A percentile compares a stretch with the other conserved stretches of the same genome.
phyloP scores from a whole-genome alignment of 2,888 invertebrate species.

The Noctua janthina region DNA sequence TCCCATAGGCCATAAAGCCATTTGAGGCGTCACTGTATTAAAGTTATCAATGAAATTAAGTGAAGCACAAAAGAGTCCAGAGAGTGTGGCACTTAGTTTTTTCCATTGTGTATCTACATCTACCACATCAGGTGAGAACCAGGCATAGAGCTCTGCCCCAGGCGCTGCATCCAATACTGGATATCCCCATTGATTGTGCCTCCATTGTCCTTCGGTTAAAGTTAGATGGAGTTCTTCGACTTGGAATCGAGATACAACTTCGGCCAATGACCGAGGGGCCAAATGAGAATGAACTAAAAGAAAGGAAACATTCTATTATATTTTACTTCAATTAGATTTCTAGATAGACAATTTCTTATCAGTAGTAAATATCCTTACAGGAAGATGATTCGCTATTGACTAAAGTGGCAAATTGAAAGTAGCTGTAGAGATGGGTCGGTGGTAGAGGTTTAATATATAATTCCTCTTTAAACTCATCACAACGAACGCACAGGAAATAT shows the following conservation, averaged over 20 bases:
- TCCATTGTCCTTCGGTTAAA: constrained; percentile 98
- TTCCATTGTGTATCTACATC: constrained; percentile 96
- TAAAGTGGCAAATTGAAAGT: constrained; percentile 97
- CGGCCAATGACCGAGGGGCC: constrained; percentile 96
- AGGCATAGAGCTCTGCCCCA: constrained; percentile 98
- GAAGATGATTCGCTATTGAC: constrained; percentile 91
- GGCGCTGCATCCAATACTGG: constrained; percentile 97
- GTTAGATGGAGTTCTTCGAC: constrained; percentile 97
- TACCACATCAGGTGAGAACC: constrained; percentile 93
- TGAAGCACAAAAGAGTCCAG: constrained; percentile 98
- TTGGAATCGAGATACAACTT: constrained; percentile 95
- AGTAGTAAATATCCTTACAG: constrained; percentile 87
- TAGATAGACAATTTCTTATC: constrained; percentile 3
- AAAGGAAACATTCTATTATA: constrained; percentile 6
- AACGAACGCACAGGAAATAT: constrained; percentile 65
- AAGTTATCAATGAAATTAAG: constrained; percentile 97
- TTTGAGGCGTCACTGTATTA: constrained; percentile 95
- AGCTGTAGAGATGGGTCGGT: constrained; percentile 95
- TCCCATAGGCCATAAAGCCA: constrained; percentile 95
- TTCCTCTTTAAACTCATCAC: constrained; percentile 96
- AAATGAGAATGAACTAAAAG: constrained; percentile 94
- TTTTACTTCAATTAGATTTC: background rate
- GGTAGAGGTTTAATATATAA: constrained; percentile 95
- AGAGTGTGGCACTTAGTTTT: constrained; percentile 96
- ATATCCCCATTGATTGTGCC: constrained; percentile 98